Base-by-base conservation (phyloP, 2,888 invertebrate genomes). In the Hyalella azteca region DNA sequence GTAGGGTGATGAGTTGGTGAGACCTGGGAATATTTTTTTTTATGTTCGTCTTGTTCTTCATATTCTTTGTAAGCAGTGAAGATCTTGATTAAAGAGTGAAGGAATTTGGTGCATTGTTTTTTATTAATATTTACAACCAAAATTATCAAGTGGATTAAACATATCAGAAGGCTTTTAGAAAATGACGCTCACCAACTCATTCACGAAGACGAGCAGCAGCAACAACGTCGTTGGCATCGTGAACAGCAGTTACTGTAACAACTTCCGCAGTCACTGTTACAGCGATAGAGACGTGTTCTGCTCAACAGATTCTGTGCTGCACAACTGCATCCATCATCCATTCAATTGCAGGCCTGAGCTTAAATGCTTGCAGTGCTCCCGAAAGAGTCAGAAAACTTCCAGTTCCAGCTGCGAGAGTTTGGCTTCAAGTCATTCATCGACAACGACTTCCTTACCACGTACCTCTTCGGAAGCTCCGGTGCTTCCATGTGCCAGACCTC, bases 141-240 rank as follows among this genome's bases (percentile, higher is more conserved):
- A n/a, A n/a, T n/a, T n/a, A n/a, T n/a, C n/a, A n/a, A n/a, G n/a
- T n/a, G n/a, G n/a, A n/a, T n/a, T n/a, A n/a, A n/a, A n/a, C n/a
- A n/a, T n/a, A n/a, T n/a, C n/a, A n/a, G n/a, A n/a, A n/a, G n/a
- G n/a, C n/a, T n/a, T n/a, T n/a, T n/a, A n/a, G n/a, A n/a, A 66
- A 66, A 75, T 75, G 75, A 75, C 75, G 0, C 45, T 75, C 11
- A 75, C 75, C 5, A 75, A 75, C 22, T 41, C 41, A 3, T 26
- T 41, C 41, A 45, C 45, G 26, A 75, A 75, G n/a, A 75, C 75
- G 11, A 75, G 75, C 45, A 75, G n/a, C 45, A 45, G 41, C 26
- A 41, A 45, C 75, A 75, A 45, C 36, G 45, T 75, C 2, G 75
- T 75, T 0, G 45, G 45, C 45, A 75, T 75, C 45, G 45, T 75